Evolutionary conservation across 2,113 vertebrate genomes (phyloP).

Genomic region (Oryzias woworae): DNA sequence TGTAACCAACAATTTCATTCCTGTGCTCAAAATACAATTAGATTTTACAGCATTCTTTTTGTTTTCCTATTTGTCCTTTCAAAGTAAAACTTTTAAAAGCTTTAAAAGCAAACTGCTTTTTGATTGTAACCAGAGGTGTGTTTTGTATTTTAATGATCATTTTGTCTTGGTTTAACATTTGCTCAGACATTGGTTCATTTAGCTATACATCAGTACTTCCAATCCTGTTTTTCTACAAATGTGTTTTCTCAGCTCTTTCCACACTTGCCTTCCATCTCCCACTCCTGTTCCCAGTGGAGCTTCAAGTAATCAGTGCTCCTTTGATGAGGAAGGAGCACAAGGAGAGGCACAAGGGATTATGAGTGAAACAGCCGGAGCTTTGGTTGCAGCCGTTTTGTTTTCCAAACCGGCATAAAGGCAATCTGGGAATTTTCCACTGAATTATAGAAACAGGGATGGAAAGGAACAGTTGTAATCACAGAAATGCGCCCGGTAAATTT

Average conservation of each 20-base stretch:
- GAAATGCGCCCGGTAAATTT: slow-evolving; percentile 7
- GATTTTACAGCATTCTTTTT: no score
- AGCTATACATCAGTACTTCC: slow-evolving; percentile 11
- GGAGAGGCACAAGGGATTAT: slow-evolving; percentile 58
- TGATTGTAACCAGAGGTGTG: no score
- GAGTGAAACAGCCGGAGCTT: slow-evolving; percentile 65
- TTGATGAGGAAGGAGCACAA: slow-evolving; percentile 63
- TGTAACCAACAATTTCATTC: no score
- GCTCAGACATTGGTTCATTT: not conserved
- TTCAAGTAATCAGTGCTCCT: slow-evolving; percentile 67
- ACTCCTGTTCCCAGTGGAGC: slow-evolving; percentile 49
- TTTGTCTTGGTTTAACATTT: not conserved
- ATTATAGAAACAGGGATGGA: slow-evolving; percentile 30
- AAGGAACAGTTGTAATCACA: slow-evolving; percentile 25
- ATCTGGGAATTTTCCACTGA: slow-evolving; percentile 62
- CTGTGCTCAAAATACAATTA: no score
- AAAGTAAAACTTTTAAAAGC: not conserved
- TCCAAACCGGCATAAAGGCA: slow-evolving; percentile 46
- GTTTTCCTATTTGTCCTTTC: no score
- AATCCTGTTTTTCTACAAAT: slow-evolving; percentile 22
- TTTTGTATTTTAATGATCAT: no score
- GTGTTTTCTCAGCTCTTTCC: slow-evolving; percentile 28
- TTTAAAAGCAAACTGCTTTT: no score
- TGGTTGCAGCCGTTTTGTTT: slow-evolving; percentile 59
- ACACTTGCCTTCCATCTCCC: slow-evolving; percentile 53